Evolutionary conservation across 2,113 vertebrate species (phyloP).

Genomic region (Otolemur garnettii): DNA sequence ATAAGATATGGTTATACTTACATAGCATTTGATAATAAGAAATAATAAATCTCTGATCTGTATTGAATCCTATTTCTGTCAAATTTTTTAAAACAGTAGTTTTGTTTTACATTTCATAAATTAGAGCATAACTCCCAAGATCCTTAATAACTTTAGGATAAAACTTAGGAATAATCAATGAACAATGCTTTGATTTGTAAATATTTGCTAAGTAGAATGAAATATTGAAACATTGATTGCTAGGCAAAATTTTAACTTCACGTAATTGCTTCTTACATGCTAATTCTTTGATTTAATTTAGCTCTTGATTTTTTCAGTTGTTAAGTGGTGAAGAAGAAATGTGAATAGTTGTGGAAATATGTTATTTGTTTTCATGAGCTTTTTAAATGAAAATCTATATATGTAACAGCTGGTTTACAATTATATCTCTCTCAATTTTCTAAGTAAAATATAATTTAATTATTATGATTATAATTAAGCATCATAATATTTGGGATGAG

Average conservation of each 20-base stretch:
- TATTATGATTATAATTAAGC: background rate
- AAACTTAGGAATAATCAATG: background rate
- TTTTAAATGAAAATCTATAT: background rate
- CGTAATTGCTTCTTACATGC: background rate
- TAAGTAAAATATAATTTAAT: background rate
- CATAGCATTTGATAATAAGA: background rate
- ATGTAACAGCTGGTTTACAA: background rate
- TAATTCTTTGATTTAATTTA: background rate
- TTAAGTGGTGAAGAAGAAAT: background rate
- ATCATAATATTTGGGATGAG: background rate
- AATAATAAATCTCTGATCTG: background rate
- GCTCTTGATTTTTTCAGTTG: background rate
- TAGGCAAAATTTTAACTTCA: background rate
- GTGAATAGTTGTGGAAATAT: background rate
- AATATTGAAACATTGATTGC: background rate
- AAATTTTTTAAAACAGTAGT: background rate
- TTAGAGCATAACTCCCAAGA: background rate
- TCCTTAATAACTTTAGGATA: background rate
- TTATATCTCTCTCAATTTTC: background rate
- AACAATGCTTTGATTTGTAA: background rate
- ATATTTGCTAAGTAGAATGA: slow-evolving; percentile 1
- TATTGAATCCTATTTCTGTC: background rate
- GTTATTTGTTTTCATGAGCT: background rate
- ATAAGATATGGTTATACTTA: background rate
- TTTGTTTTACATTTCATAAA: background rate